A percentile compares a stretch with the other conserved stretches of the same genome.
Evolutionary conservation across 2,888 invertebrate species (phyloP).

Genomic region (Aporophyla nigra): DNA sequence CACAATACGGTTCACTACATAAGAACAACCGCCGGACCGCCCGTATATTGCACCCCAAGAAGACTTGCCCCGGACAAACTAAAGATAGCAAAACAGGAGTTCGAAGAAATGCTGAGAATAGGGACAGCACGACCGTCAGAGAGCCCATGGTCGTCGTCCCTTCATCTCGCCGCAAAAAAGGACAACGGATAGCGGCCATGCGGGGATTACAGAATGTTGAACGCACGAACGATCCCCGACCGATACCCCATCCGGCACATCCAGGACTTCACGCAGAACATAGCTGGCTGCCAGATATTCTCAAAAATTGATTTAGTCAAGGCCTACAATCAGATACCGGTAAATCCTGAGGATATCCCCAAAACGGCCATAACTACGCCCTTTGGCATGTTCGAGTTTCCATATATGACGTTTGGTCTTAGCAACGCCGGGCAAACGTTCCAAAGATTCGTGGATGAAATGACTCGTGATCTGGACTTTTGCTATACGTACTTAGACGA

Average conservation of each 20-base stretch:
- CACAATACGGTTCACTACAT: not conserved
- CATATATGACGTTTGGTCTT: not conserved
- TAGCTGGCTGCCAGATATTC: not conserved
- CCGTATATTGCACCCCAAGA: conserved; percentile 6
- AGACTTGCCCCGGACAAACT: conserved; percentile 5
- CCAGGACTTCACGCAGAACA: not conserved
- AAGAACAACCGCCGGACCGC: not conserved
- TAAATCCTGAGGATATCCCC: not conserved
- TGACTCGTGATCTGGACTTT: not conserved
- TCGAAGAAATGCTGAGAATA: conserved; percentile 10
- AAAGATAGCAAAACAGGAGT: conserved; percentile 12
- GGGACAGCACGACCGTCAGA: conserved; percentile 1
- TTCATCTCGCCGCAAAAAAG: not conserved
- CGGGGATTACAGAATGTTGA: not conserved
- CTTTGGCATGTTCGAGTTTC: not conserved
- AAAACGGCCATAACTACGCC: not conserved
- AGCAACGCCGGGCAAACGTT: not conserved
- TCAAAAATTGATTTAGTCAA: not conserved
- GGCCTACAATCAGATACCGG: not conserved
- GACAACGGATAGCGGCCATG: not conserved
- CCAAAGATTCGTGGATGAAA: not conserved
- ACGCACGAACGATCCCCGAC: not conserved
- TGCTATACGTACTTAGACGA: not conserved
- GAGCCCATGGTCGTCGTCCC: not conserved
- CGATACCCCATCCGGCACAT: not conserved